Evolutionary conservation across 2,113 vertebrate genomes (phyloP).

Genomic region (Stigmatopora nigra): DNA sequence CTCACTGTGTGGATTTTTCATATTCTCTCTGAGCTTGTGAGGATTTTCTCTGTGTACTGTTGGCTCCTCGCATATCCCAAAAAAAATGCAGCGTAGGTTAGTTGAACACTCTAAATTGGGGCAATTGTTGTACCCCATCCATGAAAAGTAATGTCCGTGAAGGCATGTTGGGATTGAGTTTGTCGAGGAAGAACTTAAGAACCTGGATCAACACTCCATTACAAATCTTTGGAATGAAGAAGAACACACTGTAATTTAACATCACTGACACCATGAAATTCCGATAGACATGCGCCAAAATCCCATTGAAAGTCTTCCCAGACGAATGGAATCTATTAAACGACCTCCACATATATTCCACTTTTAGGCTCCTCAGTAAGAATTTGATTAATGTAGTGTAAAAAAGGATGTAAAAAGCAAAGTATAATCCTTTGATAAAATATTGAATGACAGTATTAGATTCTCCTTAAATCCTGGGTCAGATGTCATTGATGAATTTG

Average conservation of each 20-base stretch:
- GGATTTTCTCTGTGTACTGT: too few relatives aligned
- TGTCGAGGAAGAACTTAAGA: neutral
- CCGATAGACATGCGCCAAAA: neutral
- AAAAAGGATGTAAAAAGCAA: neutral
- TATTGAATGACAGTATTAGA: constrained; percentile 3
- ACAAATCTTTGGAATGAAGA: neutral
- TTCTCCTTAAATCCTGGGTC: constrained; percentile 17
- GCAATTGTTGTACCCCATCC: neutral
- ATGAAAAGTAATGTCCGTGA: neutral
- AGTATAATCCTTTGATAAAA: neutral
- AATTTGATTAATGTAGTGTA: neutral
- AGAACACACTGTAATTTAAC: neutral
- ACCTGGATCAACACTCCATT: neutral
- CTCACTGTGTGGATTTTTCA: too few relatives aligned
- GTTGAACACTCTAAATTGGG: neutral
- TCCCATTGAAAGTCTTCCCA: neutral
- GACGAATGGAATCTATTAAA: neutral
- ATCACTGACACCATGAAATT: neutral
- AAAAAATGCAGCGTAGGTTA: too few relatives aligned
- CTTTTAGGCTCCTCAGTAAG: neutral
- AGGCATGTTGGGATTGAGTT: neutral
- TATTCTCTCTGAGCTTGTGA: too few relatives aligned
- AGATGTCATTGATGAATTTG: constrained; percentile 32
- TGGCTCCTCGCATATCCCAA: too few relatives aligned
- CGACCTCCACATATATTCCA: neutral